Base-by-base conservation (phyloP, 2,797 vertebrate genomes). In the Uromys caudimaculatus region DNA sequence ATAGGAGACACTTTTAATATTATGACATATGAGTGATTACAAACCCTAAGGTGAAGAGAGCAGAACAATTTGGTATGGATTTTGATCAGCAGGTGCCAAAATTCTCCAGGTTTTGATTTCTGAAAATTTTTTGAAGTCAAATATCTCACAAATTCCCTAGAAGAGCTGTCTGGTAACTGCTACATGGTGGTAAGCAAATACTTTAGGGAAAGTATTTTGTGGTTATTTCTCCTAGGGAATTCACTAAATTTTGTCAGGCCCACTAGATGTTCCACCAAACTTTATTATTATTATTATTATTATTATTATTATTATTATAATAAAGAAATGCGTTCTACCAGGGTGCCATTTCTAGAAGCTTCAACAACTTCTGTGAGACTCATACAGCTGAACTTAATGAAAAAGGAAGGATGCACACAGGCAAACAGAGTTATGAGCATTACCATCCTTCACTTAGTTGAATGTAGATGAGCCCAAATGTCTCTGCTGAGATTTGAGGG, bases 401-500 rank as follows among this genome's bases (percentile, higher is more conserved):
- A 82, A n/a, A 35, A 67, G 12, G 64, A 75, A 88, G 73, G 41
- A 89, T 17, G 7, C 23, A 56, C 6, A 35, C 58, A 52, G n/a
- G 41, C 21, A 91, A 32, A 95, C 38, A 97, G 13, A 75, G 38
- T 60, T 86, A 83, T 81, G 24, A 96, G 14, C 5, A 52, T n/a
- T 78, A 62, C 6, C 75, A 88, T 73, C 14, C 82, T 95, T 93
- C 79, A 89, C 27, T 93, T 90, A 81, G 35, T 50, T 82, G 23
- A 93, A 8, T 92, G 12, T 90, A 77, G 23, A 52, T 82, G 23
- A 92, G 8, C 89, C 23, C 85, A 92, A 87, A 92, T 77, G n/a
- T 89, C 77, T 95, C 75, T 95, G 11, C 71, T 77, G 41, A 94
- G 24, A 44, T 94, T 81, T 89, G 21, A 97, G 93, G 60, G 21